These are phyloP conservation scores for Trogon melanurus DNA, from an alignment of 2,113 vertebrate genomes.

Conservation along the genomic window DNA sequence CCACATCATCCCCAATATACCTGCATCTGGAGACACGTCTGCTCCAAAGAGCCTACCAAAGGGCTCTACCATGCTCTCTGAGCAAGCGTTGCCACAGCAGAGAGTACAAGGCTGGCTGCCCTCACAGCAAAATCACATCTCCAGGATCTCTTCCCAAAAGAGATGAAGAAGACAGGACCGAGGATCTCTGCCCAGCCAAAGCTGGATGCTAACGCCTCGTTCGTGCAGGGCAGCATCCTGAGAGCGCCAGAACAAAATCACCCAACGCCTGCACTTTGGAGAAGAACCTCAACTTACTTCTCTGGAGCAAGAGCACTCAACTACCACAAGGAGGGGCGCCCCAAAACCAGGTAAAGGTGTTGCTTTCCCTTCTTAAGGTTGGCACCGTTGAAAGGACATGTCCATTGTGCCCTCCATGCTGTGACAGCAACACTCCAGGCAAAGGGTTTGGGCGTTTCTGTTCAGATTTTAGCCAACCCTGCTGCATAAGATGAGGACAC, in stretches of 20 bases:
- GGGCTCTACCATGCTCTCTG: background rate
- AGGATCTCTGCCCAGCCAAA: background rate
- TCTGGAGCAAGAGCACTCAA: background rate
- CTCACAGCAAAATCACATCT: background rate
- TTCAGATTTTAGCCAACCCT: background rate
- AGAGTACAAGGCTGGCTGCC: background rate
- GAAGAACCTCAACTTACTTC: background rate
- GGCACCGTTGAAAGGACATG: background rate
- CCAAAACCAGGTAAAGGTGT: background rate
- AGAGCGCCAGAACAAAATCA: background rate
- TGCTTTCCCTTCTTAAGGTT: background rate
- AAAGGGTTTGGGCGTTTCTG: background rate
- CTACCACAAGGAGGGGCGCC: background rate
- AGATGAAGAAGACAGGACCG: background rate
- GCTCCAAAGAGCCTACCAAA: background rate
- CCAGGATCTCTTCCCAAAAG: background rate
- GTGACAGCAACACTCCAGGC: background rate
- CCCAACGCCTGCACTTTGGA: background rate
- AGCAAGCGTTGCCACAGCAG: background rate
- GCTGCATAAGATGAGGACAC: rapidly evolving
- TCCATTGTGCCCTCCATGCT: background rate
- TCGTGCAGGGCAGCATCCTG: background rate
- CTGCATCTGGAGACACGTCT: background rate
- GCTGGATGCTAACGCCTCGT: background rate
- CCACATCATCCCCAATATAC: background rate